Percentiles rank a stretch among this genome's conserved stretches.
Conservation (phyloP, 2,888 invertebrate species). For the Metellina segmentata region DNA sequence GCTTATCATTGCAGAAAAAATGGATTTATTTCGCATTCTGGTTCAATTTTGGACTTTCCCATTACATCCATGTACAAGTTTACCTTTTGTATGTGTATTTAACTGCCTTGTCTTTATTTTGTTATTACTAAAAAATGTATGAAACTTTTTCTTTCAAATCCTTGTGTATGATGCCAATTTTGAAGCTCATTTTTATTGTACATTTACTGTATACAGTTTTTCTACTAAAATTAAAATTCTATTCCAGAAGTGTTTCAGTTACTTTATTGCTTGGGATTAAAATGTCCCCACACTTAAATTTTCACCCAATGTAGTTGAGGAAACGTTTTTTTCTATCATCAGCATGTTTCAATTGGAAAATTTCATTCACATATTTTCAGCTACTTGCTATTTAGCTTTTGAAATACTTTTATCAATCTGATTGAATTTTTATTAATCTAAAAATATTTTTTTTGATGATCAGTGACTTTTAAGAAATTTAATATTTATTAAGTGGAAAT, state of each 20-base stretch:
- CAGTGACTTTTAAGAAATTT: too few relatives aligned
- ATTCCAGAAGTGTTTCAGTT: slow-evolving; percentile 44
- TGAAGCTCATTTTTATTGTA: slow-evolving; percentile 76
- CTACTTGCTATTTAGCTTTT: too few relatives aligned
- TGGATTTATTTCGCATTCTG: slow-evolving; percentile 25
- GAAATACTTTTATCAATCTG: too few relatives aligned
- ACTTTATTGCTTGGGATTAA: too few relatives aligned
- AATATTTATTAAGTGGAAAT: too few relatives aligned
- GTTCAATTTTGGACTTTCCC: slow-evolving; percentile 44
- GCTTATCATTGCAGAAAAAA: slow-evolving; percentile 26
- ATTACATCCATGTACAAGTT: slow-evolving; percentile 55
- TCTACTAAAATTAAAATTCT: slow-evolving; percentile 67
- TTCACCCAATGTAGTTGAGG: too few relatives aligned
- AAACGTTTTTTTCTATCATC: too few relatives aligned
- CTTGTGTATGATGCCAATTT: slow-evolving; percentile 69
- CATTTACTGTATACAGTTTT: slow-evolving; percentile 76
- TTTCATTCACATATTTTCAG: too few relatives aligned
- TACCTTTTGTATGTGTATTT: slow-evolving; percentile 51
- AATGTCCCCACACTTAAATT: too few relatives aligned
- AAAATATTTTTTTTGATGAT: too few relatives aligned
- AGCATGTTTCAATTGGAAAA: too few relatives aligned
- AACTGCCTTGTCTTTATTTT: slow-evolving; percentile 52
- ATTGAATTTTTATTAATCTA: too few relatives aligned
- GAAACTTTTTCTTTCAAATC: slow-evolving; percentile 47
- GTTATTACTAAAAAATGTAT: slow-evolving; percentile 50